A percentile compares a stretch with the other conserved stretches of the same genome.
Evolutionary conservation across 1,140 invertebrate genomes (phyloP).

Genomic region (Caenorhabditis remanei): DNA sequence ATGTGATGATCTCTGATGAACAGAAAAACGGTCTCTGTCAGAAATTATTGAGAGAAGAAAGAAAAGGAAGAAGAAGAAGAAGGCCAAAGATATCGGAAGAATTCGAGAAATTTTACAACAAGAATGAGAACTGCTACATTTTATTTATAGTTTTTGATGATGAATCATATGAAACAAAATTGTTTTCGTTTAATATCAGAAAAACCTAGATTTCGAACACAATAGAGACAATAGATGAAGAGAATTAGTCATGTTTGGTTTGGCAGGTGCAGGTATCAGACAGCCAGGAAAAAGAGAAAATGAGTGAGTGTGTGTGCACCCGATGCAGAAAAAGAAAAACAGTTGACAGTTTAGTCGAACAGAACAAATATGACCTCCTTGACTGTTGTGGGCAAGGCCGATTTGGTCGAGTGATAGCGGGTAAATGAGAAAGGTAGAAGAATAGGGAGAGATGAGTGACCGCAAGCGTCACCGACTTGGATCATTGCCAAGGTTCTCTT

Average conservation of each 20-base stretch:
- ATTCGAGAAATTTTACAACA: not conserved
- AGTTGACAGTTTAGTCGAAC: not conserved
- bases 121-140: not conserved
- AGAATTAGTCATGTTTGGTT: conserved; percentile 47
- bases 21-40: not conserved
- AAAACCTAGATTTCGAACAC: not conserved
- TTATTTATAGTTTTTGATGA: no score
- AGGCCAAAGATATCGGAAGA: not conserved
- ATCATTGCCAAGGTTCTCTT: conserved; percentile 15
- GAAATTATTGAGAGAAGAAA: not conserved
- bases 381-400: not conserved
- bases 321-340: not conserved
- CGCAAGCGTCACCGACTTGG: conserved; percentile 13
- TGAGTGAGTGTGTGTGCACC: not conserved
- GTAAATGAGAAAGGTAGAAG: not conserved
- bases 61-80: not conserved
- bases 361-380: conserved; percentile 48
- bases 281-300: no score
- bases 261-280: conserved; percentile 9
- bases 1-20: not conserved
- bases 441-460: not conserved
- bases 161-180: no score
- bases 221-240: not conserved
- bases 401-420: conserved; percentile 45
- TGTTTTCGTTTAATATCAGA: no score